phyloP scores from a whole-genome alignment of 1,140 invertebrate genomes.

The Mya arenaria region DNA sequence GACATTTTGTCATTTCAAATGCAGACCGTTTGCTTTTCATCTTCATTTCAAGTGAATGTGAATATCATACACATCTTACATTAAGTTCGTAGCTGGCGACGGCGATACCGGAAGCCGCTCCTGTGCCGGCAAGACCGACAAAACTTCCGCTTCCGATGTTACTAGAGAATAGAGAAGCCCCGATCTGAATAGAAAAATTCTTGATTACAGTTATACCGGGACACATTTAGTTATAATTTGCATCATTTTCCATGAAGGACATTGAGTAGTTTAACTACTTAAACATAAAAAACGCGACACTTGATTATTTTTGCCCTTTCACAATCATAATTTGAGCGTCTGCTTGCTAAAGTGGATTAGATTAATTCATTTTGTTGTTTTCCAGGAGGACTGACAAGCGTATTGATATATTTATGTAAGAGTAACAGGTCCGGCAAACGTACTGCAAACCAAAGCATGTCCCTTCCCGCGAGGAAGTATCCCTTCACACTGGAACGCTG shows the following conservation, averaged over 20 bases:
- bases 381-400: too few species aligned
- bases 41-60: too few species aligned
- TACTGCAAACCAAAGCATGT: constrained; percentile 81
- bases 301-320: background rate
- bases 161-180: constrained; percentile 84
- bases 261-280: background rate
- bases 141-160: constrained; percentile 86
- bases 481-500: constrained; percentile 76
- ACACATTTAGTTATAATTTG: background rate
- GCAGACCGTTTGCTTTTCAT: too few species aligned
- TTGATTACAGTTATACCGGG: too few species aligned
- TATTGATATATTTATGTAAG: too few species aligned
- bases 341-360: too few species aligned
- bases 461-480: constrained; percentile 84
- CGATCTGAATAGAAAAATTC: constrained; percentile 81
- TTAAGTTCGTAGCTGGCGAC: constrained; percentile 84
- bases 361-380: too few species aligned
- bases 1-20: too few species aligned
- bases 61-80: too few species aligned
- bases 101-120: constrained; percentile 81
- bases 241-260: too few species aligned
- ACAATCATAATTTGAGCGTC: background rate
- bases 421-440: too few species aligned
- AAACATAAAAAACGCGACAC: background rate
- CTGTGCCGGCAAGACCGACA: constrained; percentile 84